phyloP scores from a whole-genome alignment of 2,113 vertebrate species.

The Pipra filicauda region DNA sequence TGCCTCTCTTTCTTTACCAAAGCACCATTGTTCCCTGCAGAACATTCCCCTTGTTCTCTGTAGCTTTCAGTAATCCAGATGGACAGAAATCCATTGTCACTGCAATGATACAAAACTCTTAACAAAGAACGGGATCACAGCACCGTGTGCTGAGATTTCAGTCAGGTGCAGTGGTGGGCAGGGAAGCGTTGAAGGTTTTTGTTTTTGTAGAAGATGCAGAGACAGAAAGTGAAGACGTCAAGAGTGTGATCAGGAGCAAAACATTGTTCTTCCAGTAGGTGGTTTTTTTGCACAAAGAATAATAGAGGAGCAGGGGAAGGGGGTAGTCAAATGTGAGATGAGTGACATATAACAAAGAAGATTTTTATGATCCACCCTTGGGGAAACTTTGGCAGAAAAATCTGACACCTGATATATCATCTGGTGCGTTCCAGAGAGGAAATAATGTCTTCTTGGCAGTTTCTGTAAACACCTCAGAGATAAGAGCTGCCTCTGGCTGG shows the following conservation, averaged over 20 bases:
- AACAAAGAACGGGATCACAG: neutral
- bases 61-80: conserved; percentile 21
- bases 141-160: neutral
- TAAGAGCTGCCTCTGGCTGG: neutral
- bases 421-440: neutral
- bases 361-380: neutral
- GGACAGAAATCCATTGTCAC: neutral
- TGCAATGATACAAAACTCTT: neutral
- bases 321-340: neutral
- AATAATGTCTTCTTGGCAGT: neutral
- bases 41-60: conserved; percentile 8
- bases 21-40: neutral
- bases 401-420: neutral
- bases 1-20: neutral
- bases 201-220: neutral
- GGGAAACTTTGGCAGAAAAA: conserved; percentile 8
- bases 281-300: neutral
- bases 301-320: neutral
- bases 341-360: neutral
- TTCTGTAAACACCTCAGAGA: neutral
- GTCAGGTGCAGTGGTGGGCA: neutral
- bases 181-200: neutral
- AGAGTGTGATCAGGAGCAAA: neutral
- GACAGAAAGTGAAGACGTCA: neutral
- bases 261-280: neutral